phyloP scores from a whole-genome alignment of 2,888 invertebrate species.

The Lochmaea capreae region DNA sequence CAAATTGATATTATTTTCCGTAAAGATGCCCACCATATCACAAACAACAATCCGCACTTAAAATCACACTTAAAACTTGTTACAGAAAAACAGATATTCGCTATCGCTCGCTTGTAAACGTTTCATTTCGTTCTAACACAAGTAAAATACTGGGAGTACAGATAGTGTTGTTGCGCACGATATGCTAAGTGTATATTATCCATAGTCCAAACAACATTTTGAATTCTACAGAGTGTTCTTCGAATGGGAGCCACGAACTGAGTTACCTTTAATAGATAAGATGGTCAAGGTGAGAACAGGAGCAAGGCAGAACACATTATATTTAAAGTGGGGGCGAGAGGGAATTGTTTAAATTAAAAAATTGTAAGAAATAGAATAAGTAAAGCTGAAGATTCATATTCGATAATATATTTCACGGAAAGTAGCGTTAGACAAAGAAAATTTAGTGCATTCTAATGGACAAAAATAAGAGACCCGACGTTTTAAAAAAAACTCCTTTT shows the following conservation, averaged over 20 bases:
- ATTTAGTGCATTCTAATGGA: too few species aligned
- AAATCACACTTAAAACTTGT: not conserved
- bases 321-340: conserved; percentile 1
- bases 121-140: conserved; percentile 7
- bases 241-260: conserved; percentile 33
- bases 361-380: too few species aligned
- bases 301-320: not conserved
- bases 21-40: conserved; percentile 17
- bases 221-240: conserved; percentile 25
- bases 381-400: too few species aligned
- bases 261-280: conserved; percentile 54
- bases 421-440: too few species aligned
- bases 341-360: not conserved
- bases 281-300: conserved; percentile 56
- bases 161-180: conserved; percentile 15
- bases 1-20: not conserved
- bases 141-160: conserved; percentile 8
- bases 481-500: too few species aligned
- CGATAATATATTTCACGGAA: too few species aligned
- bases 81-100: not conserved
- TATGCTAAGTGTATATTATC: conserved; percentile 1
- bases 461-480: too few species aligned
- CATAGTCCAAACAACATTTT: conserved; percentile 17
- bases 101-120: not conserved
- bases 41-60: not conserved